Percentiles rank a stretch among this genome's conserved stretches.
Conservation (phyloP, 2,888 invertebrate genomes). For the Sialis fuliginosa region DNA sequence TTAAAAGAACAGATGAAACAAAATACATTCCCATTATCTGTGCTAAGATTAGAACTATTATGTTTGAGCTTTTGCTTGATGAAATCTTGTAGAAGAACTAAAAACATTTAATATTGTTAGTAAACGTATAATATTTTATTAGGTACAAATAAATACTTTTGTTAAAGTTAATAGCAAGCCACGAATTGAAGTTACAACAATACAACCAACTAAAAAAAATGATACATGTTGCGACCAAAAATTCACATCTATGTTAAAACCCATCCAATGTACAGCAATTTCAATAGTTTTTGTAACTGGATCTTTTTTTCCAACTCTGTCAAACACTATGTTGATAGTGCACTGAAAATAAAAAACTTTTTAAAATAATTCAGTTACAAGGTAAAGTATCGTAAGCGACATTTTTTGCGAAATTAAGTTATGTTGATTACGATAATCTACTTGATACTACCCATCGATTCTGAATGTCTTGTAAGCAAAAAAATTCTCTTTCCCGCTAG, state of each 20-base stretch:
- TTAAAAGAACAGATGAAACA: constrained; percentile 88
- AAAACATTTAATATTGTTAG: constrained; percentile 17
- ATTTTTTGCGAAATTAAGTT: too few species aligned
- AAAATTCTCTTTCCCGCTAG: too few species aligned
- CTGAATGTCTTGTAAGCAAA: too few species aligned
- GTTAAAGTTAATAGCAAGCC: constrained; percentile 91
- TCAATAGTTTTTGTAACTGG: constrained; percentile 93
- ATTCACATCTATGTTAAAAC: constrained; percentile 86
- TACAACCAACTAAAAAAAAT: constrained; percentile 91
- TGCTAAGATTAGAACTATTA: constrained; percentile 89
- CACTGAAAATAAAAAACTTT: constrained; percentile 41
- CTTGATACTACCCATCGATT: too few species aligned
- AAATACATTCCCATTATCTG: constrained; percentile 99
- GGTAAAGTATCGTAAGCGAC: too few species aligned
- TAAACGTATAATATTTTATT: neutral
- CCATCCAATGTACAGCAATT: constrained; percentile 92
- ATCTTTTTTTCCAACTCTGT: constrained; percentile 95
- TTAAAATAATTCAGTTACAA: too few species aligned
- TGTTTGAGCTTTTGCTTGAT: constrained; percentile 94
- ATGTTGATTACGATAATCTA: too few species aligned
- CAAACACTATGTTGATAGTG: constrained; percentile 96
- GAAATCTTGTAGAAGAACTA: constrained; percentile 99
- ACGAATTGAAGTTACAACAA: constrained; percentile 92
- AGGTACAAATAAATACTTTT: constrained; percentile 49
- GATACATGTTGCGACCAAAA: constrained; percentile 99